Conservation (phyloP, 1,140 invertebrate genomes). For the Euwallacea similis region DNA sequence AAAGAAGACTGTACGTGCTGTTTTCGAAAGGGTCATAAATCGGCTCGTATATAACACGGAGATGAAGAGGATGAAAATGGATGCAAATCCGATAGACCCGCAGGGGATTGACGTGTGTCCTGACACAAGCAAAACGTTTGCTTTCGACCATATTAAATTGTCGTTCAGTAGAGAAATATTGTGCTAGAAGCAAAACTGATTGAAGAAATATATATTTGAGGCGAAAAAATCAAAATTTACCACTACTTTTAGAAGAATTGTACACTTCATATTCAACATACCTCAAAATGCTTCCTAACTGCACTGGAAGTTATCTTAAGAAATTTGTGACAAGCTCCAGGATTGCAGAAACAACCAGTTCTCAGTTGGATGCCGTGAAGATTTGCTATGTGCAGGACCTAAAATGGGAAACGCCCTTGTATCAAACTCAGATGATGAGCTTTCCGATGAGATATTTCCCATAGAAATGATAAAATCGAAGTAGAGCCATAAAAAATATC, state of each 20-base stretch:
- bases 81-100: conserved; percentile 21
- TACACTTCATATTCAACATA: too few relatives aligned
- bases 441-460: too few relatives aligned
- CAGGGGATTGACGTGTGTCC: conserved; percentile 5
- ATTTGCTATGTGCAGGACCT: conserved; percentile 88
- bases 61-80: conserved; percentile 9
- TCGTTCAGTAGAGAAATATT: background rate
- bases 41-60: background rate
- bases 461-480: too few relatives aligned
- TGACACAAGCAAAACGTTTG: background rate
- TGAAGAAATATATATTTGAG: too few relatives aligned
- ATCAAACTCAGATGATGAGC: too few relatives aligned
- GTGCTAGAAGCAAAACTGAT: too few relatives aligned
- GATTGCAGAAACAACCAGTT: conserved; percentile 96
- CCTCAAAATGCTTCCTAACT: conserved; percentile 76
- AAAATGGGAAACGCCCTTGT: conserved; percentile 18
- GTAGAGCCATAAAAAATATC: background rate
- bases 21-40: conserved; percentile 16
- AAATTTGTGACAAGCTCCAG: conserved; percentile 89
- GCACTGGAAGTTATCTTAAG: conserved; percentile 70
- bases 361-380: conserved; percentile 84
- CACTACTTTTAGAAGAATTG: background rate
- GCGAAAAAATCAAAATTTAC: too few relatives aligned
- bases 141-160: background rate
- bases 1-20: conserved; percentile 12